phyloP scores from a whole-genome alignment of 2,888 invertebrate genomes.

The Zelleria hepariella region DNA sequence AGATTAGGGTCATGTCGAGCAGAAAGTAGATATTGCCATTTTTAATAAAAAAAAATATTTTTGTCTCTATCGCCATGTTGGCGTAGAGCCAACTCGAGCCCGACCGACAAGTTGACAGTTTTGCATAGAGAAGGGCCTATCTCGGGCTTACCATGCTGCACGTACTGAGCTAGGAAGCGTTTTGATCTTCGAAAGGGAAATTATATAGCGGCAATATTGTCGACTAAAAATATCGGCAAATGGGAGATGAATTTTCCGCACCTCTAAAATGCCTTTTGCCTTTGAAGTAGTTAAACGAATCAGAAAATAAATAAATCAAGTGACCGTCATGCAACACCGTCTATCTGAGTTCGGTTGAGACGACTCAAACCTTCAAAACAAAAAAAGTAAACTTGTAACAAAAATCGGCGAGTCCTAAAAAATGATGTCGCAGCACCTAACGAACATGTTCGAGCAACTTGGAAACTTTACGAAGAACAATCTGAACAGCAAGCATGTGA shows the following conservation, averaged over 20 bases:
- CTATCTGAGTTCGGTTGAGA: conserved; percentile 37
- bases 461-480: conserved; percentile 69
- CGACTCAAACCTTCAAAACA: conserved; percentile 8
- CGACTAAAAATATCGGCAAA: no score
- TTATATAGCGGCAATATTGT: no score
- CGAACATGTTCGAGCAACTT: conserved; percentile 66
- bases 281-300: neutral
- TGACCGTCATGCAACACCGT: conserved; percentile 30
- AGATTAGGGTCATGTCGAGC: no score
- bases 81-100: no score
- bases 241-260: neutral
- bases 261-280: neutral
- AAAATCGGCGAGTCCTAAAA: conserved; percentile 13
- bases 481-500: conserved; percentile 50
- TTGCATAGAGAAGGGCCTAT: no score
- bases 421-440: conserved; percentile 67
- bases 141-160: no score
- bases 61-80: no score
- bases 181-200: neutral
- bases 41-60: no score
- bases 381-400: conserved; percentile 6
- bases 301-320: neutral
- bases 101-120: no score
- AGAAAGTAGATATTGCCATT: no score
- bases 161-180: no score